These are phyloP conservation scores for Panthera uncia DNA, from an alignment of 2,113 vertebrate species.

Conservation along the genomic window DNA sequence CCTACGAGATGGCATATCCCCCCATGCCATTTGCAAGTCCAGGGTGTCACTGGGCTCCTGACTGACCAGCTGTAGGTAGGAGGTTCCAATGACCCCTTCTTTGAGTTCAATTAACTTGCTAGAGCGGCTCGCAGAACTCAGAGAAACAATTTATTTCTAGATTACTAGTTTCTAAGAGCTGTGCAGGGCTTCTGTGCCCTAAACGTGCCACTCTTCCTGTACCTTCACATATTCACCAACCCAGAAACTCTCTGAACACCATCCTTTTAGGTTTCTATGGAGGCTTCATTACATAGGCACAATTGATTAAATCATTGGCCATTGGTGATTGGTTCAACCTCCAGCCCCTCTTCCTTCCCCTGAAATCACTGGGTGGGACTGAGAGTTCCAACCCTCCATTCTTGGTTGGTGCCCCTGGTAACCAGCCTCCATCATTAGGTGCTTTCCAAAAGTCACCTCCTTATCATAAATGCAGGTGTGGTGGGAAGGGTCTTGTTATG, in stretches of 20 bases:
- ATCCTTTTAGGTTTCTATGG: background rate
- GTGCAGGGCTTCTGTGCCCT: background rate
- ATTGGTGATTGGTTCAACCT: background rate
- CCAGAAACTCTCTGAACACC: background rate
- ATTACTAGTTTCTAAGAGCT: background rate
- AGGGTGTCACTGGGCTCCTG: background rate
- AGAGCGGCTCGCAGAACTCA: background rate
- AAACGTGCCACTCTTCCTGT: background rate
- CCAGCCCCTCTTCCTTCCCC: background rate
- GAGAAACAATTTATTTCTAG: background rate
- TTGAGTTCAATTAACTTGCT: background rate
- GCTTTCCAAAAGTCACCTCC: background rate
- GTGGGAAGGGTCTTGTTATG: background rate
- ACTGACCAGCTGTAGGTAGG: background rate
- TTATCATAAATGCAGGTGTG: background rate
- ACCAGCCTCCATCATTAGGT: background rate
- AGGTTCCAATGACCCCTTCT: background rate
- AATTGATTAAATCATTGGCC: background rate
- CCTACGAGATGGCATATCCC: background rate
- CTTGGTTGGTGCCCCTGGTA: background rate
- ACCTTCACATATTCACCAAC: background rate
- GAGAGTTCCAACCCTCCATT: background rate
- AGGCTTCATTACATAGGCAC: background rate
- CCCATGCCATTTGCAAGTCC: background rate
- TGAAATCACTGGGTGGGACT: background rate